Evolutionary conservation across 2,797 vertebrate genomes (phyloP), one percentile per base, ranked within the genome.

Genomic region (Oryzias dopingdopingensis): DNA sequence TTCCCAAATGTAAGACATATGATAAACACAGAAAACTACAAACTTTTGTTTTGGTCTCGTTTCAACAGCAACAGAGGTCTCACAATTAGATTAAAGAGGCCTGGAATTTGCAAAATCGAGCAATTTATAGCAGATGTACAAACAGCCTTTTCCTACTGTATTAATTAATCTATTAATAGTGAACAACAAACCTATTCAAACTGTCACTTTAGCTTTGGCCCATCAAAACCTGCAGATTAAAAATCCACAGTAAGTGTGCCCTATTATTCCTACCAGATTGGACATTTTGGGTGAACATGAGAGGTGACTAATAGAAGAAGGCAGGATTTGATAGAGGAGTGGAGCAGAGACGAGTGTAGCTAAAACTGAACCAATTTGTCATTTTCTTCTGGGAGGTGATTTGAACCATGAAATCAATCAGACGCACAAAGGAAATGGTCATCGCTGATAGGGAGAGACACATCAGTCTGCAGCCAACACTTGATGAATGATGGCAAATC

Each of bases 291-390:
- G 17, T 51, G 4, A 63, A 66, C 67, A 64, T 23, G 8, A 69
- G n/a, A 47, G 41, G 24, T 58, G 42, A 77, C 52, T 74, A 63
- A 67, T 47, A 72, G 41, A 23, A 49, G 55, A 52, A 32, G 24
- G 23, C 26, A 37, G 42, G 29, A 42, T 62, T 49, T 52, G 43
- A 66, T 13, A 54, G 49, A 65, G 40, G 20, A 65, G 49, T 50
- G 26, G 26, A 60, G 53, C 42, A 52, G 48, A 48, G 59, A 44
- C 23, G 15, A 57, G 51, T 67, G 61, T 56, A 56, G 59, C 49
- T 48, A 49, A 67, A 42, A 49, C 50, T 70, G 68, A 82, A 78
- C 81, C 66, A 59, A 53, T 53, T 70, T 60, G 77, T 63, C 70
- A 67, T 42, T 2, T 23, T 32, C 56, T 54, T 70, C 14, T 52